Conservation (phyloP, 2,888 invertebrate genomes). For the Ectropis crepuscularia region DNA sequence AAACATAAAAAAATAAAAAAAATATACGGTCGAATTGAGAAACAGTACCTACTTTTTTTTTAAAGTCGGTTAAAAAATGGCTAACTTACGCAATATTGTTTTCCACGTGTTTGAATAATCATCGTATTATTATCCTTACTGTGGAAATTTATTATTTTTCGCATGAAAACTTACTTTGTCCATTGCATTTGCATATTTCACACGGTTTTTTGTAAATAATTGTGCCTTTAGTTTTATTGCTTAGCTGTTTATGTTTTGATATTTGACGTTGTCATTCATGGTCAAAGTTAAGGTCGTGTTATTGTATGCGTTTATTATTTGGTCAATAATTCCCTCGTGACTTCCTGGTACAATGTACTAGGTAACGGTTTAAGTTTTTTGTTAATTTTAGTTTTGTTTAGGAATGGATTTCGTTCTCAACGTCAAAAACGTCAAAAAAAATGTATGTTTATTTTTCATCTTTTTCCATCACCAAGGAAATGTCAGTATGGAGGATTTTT, state of each 20-base stretch:
- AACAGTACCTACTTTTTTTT: too few species aligned
- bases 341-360: background rate
- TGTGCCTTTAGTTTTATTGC: background rate
- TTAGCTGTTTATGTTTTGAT: background rate
- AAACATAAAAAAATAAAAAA: too few species aligned
- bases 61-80: too few species aligned
- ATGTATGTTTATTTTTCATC: too few species aligned
- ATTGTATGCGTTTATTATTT: constrained; percentile 3
- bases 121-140: background rate
- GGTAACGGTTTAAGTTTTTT: background rate
- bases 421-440: too few species aligned
- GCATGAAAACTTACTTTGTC: constrained; percentile 1
- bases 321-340: background rate
- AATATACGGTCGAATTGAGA: too few species aligned
- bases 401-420: too few species aligned
- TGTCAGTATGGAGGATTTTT: too few species aligned
- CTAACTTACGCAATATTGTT: background rate
- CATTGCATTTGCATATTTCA: constrained; percentile 12
- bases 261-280: background rate
- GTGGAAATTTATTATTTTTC: background rate
- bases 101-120: background rate
- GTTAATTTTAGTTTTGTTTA: background rate
- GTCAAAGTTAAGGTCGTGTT: constrained; percentile 11
- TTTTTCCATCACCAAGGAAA: too few species aligned
- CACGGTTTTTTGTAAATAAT: constrained; percentile 6